phyloP scores from a whole-genome alignment of 2,113 vertebrate genomes.

The Thymallus thymallus region DNA sequence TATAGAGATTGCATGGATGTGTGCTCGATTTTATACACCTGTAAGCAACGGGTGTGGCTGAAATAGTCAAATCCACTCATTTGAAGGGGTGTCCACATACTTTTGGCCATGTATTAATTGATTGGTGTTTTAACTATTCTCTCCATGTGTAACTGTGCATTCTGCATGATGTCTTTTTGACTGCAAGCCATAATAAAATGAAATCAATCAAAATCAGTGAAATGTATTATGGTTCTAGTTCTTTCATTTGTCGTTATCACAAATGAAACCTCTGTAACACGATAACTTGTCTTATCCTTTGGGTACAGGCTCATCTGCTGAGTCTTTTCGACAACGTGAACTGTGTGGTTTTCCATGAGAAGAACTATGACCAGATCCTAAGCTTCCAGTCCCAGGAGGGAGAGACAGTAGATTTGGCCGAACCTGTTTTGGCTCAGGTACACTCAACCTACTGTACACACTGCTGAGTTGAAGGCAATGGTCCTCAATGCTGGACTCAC shows the following conservation, averaged over 20 bases:
- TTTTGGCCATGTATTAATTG: not conserved
- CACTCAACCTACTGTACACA: not conserved
- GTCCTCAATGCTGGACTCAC: not conserved
- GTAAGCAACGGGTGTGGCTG: no score
- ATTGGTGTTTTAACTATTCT: not conserved
- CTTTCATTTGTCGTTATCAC: not conserved
- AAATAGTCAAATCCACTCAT: no score
- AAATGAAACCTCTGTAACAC: not conserved
- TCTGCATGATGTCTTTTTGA: not conserved
- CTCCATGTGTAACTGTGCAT: not conserved
- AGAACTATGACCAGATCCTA: conserved; percentile 83
- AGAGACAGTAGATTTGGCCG: conserved; percentile 76
- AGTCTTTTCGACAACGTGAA: conserved; percentile 88
- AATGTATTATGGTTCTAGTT: not conserved
- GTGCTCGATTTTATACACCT: no score
- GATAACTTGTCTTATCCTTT: not conserved
- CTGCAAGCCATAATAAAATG: no score
- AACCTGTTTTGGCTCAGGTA: conserved; percentile 60
- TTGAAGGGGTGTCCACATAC: no score
- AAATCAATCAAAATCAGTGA: no score
- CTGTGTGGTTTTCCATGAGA: conserved; percentile 80
- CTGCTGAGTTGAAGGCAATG: not conserved
- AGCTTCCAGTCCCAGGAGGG: conserved; percentile 87
- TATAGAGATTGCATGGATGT: no score
- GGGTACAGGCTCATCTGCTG: conserved; percentile 78